Percentiles rank a stretch among this genome's conserved stretches.
These are phyloP conservation scores for Pelosia muscerda DNA, from an alignment of 2,888 invertebrate genomes.

Conservation along the genomic window DNA sequence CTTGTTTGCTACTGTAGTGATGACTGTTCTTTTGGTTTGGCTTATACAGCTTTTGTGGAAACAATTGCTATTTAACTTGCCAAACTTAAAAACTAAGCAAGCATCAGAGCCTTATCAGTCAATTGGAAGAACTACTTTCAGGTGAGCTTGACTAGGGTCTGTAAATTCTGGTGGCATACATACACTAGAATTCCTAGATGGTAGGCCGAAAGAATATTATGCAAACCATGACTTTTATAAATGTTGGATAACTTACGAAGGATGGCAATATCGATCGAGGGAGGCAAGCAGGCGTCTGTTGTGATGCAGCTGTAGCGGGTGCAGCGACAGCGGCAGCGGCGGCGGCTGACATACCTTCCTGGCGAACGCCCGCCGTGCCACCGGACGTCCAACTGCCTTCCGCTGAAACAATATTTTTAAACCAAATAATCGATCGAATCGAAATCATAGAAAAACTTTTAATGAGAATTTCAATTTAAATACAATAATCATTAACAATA, in stretches of 20 bases:
- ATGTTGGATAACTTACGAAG: conserved; percentile 87
- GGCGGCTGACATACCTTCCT: conserved; percentile 81
- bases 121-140: not conserved
- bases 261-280: conserved; percentile 90
- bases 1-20: not conserved
- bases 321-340: conserved; percentile 78
- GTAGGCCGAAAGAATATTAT: not conserved
- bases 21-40: not conserved
- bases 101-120: not conserved
- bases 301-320: conserved; percentile 84
- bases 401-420: conserved; percentile 73
- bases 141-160: too few species aligned
- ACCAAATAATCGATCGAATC: too few species aligned
- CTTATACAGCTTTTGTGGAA: not conserved
- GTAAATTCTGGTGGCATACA: too few species aligned
- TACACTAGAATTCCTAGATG: too few species aligned
- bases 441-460: too few species aligned
- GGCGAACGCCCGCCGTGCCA: conserved; percentile 89
- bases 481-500: too few species aligned
- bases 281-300: conserved; percentile 89
- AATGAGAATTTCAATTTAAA: too few species aligned
- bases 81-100: not conserved
- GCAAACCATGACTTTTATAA: not conserved
- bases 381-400: conserved; percentile 97
- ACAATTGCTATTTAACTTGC: not conserved